Evolutionary conservation across 2,888 invertebrate genomes (phyloP).

Genomic region (Adelphocoris suturalis): DNA sequence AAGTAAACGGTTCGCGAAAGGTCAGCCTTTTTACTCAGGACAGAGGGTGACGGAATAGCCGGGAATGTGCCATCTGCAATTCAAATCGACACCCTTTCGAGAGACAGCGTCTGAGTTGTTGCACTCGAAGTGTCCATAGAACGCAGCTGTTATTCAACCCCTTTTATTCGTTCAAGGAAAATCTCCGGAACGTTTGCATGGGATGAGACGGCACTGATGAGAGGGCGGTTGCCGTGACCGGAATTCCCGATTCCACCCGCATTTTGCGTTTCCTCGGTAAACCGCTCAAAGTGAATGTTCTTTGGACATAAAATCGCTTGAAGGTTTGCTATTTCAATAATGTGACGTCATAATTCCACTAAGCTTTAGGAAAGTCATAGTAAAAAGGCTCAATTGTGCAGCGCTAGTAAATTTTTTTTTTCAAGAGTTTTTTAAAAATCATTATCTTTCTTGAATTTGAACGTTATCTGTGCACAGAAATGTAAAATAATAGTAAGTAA

Average conservation of each 20-base stretch:
- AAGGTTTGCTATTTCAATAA: no score
- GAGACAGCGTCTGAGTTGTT: slow-evolving; percentile 39
- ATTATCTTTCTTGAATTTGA: no score
- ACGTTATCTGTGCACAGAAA: no score
- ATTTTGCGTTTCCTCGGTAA: no score
- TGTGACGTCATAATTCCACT: no score
- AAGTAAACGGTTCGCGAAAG: slow-evolving; percentile 17
- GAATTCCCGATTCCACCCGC: not conserved
- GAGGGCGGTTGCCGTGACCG: not conserved
- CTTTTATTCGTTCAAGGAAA: slow-evolving; percentile 6
- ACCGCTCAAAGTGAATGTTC: no score
- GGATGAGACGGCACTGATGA: slow-evolving; percentile 1
- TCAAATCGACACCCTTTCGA: slow-evolving; percentile 24
- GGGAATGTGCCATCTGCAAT: slow-evolving; percentile 40
- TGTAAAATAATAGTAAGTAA: no score
- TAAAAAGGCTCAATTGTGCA: no score
- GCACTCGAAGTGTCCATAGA: slow-evolving; percentile 38
- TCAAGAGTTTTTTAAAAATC: no score
- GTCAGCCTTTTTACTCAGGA: slow-evolving; percentile 10
- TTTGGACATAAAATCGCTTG: no score
- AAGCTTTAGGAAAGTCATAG: no score
- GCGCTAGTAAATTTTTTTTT: no score
- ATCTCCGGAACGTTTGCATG: not conserved
- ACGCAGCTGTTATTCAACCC: slow-evolving; percentile 20
- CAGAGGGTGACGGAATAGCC: not conserved